Evolutionary conservation across 2,797 vertebrate genomes (phyloP).

Genomic region (Bufotes viridis): DNA sequence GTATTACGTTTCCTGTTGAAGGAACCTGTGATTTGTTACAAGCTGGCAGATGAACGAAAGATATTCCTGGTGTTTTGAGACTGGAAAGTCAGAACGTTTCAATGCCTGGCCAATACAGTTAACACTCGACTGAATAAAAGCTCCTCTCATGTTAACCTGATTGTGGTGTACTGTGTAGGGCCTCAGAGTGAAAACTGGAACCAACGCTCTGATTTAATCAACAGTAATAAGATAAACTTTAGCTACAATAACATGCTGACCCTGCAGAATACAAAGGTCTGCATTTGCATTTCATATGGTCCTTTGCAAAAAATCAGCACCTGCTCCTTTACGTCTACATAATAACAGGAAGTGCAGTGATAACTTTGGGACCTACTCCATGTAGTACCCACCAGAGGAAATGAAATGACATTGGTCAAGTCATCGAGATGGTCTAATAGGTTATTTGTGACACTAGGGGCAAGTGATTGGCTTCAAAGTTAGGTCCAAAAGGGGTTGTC

Average conservation of each 20-base stretch:
- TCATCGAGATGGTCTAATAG: no score
- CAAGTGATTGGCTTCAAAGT: not conserved
- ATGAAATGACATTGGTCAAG: no score
- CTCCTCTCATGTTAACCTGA: constrained; percentile 42
- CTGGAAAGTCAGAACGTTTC: constrained; percentile 17
- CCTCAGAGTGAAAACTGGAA: not conserved
- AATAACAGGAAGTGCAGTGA: no score
- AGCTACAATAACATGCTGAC: not conserved
- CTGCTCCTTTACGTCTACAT: not conserved
- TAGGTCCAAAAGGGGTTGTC: not conserved
- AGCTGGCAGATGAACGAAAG: constrained; percentile 53
- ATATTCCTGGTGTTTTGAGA: constrained; percentile 20
- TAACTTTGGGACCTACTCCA: not conserved
- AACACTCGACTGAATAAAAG: constrained; percentile 22
- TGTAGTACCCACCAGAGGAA: no score
- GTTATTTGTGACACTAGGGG: no score
- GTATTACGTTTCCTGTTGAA: constrained; percentile 51
- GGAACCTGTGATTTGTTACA: constrained; percentile 58
- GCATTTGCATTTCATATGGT: not conserved
- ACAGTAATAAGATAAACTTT: constrained; percentile 19
- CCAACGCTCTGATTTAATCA: not conserved
- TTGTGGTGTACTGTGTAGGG: not conserved
- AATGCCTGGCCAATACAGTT: constrained; percentile 6
- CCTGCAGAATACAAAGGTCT: not conserved
- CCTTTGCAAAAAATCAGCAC: not conserved